These are phyloP conservation scores for Mesocentrotus franciscanus DNA, from an alignment of 53 echinoderm and acorn worm species.

Conservation along the genomic window DNA sequence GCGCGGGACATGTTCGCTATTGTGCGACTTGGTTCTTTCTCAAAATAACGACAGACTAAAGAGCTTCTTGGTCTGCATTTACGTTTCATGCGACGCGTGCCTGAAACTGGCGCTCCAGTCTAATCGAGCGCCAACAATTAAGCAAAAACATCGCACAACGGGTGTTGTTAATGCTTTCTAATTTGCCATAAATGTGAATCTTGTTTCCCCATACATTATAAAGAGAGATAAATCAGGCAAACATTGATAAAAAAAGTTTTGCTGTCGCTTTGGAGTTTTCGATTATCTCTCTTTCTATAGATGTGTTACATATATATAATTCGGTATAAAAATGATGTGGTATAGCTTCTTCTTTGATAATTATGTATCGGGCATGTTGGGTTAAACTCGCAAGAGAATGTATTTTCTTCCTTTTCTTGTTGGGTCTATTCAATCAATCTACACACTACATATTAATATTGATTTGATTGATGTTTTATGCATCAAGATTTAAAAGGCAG, in stretches of 20 bases:
- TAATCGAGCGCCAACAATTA: constrained; percentile 54
- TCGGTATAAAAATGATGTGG: not conserved
- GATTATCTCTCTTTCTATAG: not conserved
- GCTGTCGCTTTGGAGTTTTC: not conserved
- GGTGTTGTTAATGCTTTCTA: constrained; percentile 49
- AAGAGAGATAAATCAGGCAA: not conserved
- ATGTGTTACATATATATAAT: not conserved
- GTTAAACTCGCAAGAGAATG: not conserved
- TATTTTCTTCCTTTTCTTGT: not conserved
- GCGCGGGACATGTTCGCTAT: constrained; percentile 55
- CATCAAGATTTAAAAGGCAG: not conserved
- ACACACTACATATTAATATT: not conserved
- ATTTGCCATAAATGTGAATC: constrained; percentile 53
- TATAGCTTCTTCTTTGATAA: not conserved
- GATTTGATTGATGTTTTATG: not conserved
- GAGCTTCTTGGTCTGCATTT: not conserved
- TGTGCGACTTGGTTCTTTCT: constrained; percentile 30
- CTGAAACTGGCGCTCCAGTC: constrained; percentile 43
- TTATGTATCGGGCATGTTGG: not conserved
- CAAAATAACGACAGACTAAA: not conserved
- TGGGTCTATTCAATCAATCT: not conserved
- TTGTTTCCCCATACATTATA: not conserved
- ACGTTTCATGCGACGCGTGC: constrained; percentile 27
- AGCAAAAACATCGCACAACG: constrained; percentile 9
- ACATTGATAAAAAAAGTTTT: not conserved